Evolutionary conservation across 2,888 invertebrate species (phyloP).

Genomic region (Scaptomyza reducta): DNA sequence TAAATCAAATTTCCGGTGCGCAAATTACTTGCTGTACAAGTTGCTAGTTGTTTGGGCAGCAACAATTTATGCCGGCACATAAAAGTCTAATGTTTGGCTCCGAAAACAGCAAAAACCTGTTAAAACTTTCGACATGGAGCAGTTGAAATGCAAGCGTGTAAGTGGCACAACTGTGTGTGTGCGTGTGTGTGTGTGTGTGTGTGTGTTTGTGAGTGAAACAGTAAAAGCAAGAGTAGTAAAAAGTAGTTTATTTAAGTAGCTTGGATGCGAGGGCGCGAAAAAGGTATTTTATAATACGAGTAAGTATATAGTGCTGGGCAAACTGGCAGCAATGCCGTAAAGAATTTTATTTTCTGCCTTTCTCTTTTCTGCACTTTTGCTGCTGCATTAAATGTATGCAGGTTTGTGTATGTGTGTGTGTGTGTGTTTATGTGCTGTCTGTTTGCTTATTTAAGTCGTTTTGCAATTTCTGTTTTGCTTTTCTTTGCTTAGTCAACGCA

Average conservation of each 20-base stretch:
- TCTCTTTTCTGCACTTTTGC: constrained; percentile 9
- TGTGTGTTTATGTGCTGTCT: constrained; percentile 31
- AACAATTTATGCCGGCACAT: constrained; percentile 63
- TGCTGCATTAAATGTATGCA: constrained; percentile 17
- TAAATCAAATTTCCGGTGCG: constrained; percentile 48
- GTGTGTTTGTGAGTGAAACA: constrained; percentile 26
- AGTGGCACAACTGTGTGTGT: constrained; percentile 11
- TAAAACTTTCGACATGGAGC: constrained; percentile 51
- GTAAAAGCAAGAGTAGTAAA: constrained; percentile 55
- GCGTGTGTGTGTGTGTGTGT: constrained; percentile 1
- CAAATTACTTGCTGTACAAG: constrained; percentile 47
- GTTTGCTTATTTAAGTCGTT: constrained; percentile 77
- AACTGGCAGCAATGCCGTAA: constrained; percentile 25
- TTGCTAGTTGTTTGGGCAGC: constrained; percentile 25
- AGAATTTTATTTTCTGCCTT: constrained; percentile 35
- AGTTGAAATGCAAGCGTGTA: constrained; percentile 28
- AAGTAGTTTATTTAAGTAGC: constrained; percentile 74
- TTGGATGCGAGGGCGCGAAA: constrained; percentile 40
- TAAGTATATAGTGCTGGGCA: constrained; percentile 6
- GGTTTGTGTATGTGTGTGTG: constrained; percentile 5
- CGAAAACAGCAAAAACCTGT: constrained; percentile 15
- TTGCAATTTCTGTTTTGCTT: constrained; percentile 74
- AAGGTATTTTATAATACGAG: constrained; percentile 53
- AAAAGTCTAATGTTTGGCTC: constrained; percentile 29
- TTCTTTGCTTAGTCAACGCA: constrained; percentile 72